Base-by-base conservation (phyloP, 2,797 vertebrate genomes). In the Muscicapa striata region DNA sequence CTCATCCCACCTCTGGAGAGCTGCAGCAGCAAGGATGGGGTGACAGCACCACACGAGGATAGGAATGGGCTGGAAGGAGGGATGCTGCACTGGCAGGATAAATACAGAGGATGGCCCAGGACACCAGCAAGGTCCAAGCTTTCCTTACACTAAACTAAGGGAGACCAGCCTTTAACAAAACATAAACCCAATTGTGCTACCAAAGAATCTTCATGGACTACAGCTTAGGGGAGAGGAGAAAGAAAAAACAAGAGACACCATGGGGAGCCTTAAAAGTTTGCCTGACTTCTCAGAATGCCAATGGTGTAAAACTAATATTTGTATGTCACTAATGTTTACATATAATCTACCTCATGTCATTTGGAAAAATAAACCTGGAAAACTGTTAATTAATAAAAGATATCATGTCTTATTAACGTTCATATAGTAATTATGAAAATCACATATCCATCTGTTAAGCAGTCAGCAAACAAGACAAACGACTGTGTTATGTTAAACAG, bases 391-490 rank as follows among this genome's bases (percentile, higher is more conserved):
- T 98, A 98, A 97, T 98, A 97, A 97, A 97, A 97, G 95, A 97
- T 96, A 98, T 96, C 97, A 95, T 38, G 17, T 97, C 97, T 96
- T 98, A 98, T 98, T 98, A 98, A 93, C 3, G 24, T 95, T 96
- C 94, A 88, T 93, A 85, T 29, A 95, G 94, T 96, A 97, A 98
- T 98, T 97, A 97, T 32, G 8, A 95, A 97, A 96, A 96, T 95
- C 97, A 95, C 96, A 98, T 97, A 98, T 97, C 96, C 97, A 96
- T 97, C 97, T 97, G 96, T 93, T 97, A 97, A 97, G 87, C 68
- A 97, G 96, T 93, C 96, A 85, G 95, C 96, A 98, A 98, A 98
- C 96, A 98, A 98, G 97, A 98, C 95, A 98, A 98, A 98, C 17
- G 94, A 91, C 95, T 93, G 38, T 64, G 93, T 96, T 97, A 95